Conservation (phyloP, 2,888 invertebrate genomes). For the Lasioglossum oenotherae region DNA sequence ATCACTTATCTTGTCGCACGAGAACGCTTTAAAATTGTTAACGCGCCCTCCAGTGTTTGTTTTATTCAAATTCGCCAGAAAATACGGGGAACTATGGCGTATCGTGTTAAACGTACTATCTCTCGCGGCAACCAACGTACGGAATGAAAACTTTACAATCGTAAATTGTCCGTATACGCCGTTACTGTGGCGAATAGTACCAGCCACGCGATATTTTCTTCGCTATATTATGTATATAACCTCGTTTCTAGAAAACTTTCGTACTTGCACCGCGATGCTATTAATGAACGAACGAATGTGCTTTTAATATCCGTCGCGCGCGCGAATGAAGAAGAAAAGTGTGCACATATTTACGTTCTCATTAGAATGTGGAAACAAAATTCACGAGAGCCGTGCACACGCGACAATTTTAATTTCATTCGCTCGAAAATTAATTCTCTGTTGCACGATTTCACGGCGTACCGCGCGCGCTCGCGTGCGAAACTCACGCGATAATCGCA, state of each 20-base stretch:
- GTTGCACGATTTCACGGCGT: neutral
- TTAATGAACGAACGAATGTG: constrained; percentile 8
- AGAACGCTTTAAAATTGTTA: constrained; percentile 17
- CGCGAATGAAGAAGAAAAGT: neutral
- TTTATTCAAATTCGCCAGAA: constrained; percentile 34
- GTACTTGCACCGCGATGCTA: constrained; percentile 1
- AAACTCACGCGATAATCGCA: neutral
- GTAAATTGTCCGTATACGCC: constrained; percentile 38
- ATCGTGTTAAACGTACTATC: constrained; percentile 17
- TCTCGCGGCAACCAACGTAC: constrained; percentile 34
- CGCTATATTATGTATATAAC: constrained; percentile 38
- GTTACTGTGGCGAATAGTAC: constrained; percentile 14
- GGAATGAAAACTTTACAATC: constrained; percentile 42
- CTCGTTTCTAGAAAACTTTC: constrained; percentile 29
- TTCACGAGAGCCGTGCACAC: neutral
- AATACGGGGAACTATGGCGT: neutral
- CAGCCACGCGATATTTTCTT: constrained; percentile 41
- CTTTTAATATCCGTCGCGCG: constrained; percentile 12
- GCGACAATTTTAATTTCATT: neutral
- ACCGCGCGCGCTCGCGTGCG: neutral
- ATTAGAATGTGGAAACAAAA: neutral
- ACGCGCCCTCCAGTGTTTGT: constrained; percentile 20
- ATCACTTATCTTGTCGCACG: neutral
- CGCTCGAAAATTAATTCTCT: neutral
- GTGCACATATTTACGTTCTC: neutral